phyloP scores from a whole-genome alignment of 2,797 vertebrate species.

The Myripristis jacobus region DNA sequence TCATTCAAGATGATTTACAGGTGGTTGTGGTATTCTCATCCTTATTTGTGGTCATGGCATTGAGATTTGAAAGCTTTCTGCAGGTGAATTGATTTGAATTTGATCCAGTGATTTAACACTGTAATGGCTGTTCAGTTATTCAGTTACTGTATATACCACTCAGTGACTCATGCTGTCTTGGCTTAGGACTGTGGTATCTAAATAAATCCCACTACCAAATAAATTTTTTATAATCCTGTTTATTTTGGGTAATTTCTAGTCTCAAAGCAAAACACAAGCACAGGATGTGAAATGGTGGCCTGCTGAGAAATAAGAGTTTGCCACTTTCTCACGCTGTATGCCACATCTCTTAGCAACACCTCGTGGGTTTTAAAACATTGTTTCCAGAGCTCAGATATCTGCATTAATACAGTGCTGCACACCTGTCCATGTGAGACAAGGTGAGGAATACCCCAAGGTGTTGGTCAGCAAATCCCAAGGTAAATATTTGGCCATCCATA shows the following conservation, averaged over 20 bases:
- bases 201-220: slow-evolving; percentile 57
- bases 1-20: slow-evolving; percentile 7
- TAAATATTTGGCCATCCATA: slow-evolving; percentile 38
- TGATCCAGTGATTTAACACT: slow-evolving; percentile 12
- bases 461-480: slow-evolving; percentile 69
- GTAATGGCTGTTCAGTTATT: slow-evolving; percentile 15
- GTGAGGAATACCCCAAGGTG: slow-evolving; percentile 36
- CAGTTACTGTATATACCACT: background rate
- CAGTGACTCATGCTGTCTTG: slow-evolving; percentile 9
- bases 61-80: slow-evolving; percentile 19
- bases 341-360: background rate
- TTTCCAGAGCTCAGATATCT: background rate
- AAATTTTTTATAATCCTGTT: slow-evolving; percentile 10
- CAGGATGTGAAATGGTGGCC: background rate
- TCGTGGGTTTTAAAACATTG: background rate
- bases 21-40: background rate
- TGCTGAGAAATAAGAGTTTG: background rate
- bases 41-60: slow-evolving; percentile 20
- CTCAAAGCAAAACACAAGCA: background rate
- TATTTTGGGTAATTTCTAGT: background rate
- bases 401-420: background rate
- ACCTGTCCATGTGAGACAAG: slow-evolving; percentile 41
- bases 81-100: slow-evolving; percentile 27
- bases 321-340: background rate
- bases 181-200: slow-evolving; percentile 44